These are phyloP conservation scores for Scleropages formosus DNA, from an alignment of 2,797 vertebrate genomes.

Conservation along the genomic window DNA sequence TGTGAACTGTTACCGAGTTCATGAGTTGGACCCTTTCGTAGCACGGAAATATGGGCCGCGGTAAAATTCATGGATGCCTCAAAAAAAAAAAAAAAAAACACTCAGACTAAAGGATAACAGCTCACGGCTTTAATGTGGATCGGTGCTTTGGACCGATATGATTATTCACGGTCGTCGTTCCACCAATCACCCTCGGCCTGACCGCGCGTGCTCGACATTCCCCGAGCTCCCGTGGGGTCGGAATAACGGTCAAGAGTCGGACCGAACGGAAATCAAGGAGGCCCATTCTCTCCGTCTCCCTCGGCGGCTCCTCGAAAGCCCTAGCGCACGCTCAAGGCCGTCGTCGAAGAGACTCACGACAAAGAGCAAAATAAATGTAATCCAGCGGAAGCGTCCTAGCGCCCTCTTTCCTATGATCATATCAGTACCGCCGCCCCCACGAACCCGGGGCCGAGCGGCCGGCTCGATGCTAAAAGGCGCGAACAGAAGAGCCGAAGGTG, in stretches of 20 bases:
- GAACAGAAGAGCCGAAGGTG: no score
- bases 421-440: neutral
- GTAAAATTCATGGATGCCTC: conserved; percentile 41
- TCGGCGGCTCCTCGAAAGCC: conserved; percentile 9
- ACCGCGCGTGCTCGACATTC: neutral
- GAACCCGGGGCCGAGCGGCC: no score
- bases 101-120: neutral
- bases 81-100: conserved; percentile 17
- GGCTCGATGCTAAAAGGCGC: no score
- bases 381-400: neutral
- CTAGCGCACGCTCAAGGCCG: neutral
- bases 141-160: no score
- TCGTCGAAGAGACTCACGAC: conserved; percentile 2
- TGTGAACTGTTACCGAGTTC: conserved; percentile 52
- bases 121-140: neutral
- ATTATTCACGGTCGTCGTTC: neutral
- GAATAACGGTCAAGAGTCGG: neutral
- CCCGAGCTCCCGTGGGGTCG: neutral
- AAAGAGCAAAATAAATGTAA: neutral
- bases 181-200: neutral
- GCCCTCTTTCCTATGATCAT: neutral
- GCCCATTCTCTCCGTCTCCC: neutral
- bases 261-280: neutral
- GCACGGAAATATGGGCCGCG: conserved; percentile 44
- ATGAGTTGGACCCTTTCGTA: conserved; percentile 50